Evolutionary conservation across 37 sponge, comb jelly and placozoan genomes (phyloP).

Genomic region (Trichoplax adhaerens): DNA sequence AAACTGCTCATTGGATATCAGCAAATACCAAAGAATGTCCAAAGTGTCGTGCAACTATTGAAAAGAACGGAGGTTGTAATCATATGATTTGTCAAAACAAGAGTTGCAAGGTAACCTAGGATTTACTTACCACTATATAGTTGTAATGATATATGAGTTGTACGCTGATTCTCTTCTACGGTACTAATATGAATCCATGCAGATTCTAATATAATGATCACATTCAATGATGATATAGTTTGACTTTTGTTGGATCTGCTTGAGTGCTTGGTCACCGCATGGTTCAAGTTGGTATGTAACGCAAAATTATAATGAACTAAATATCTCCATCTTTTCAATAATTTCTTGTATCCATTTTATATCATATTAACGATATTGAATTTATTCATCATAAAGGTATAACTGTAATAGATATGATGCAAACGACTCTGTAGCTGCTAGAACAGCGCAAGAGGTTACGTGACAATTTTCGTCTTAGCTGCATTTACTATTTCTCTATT

Average conservation of each 20-base stretch:
- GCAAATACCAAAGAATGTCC: slow-evolving; percentile 93
- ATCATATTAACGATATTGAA: too few species aligned
- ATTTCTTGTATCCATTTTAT: too few species aligned
- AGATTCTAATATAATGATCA: too few species aligned
- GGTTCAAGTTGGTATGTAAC: slow-evolving; percentile 67
- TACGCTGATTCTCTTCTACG: too few species aligned
- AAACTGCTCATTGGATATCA: slow-evolving; percentile 83
- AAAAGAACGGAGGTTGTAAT: slow-evolving; percentile 90
- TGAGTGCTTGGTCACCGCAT: slow-evolving; percentile 80
- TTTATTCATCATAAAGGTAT: slow-evolving; percentile 27
- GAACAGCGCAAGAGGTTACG: slow-evolving; percentile 47
- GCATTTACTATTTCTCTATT: not conserved
- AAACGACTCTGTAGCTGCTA: slow-evolving; percentile 45
- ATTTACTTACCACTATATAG: too few species aligned
- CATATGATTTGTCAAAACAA: slow-evolving; percentile 67
- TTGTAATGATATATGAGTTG: too few species aligned
- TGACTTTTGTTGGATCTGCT: slow-evolving; percentile 88
- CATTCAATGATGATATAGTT: too few species aligned
- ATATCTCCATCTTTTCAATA: too few species aligned
- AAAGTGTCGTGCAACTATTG: slow-evolving; percentile 61
- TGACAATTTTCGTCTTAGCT: not conserved
- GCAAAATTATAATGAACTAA: not conserved
- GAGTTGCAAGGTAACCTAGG: slow-evolving; percentile 24
- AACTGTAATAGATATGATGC: slow-evolving; percentile 78
- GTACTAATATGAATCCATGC: too few species aligned